Evolutionary conservation across 2,888 invertebrate genomes (phyloP).

Genomic region (Hydropsyche betteni): DNA sequence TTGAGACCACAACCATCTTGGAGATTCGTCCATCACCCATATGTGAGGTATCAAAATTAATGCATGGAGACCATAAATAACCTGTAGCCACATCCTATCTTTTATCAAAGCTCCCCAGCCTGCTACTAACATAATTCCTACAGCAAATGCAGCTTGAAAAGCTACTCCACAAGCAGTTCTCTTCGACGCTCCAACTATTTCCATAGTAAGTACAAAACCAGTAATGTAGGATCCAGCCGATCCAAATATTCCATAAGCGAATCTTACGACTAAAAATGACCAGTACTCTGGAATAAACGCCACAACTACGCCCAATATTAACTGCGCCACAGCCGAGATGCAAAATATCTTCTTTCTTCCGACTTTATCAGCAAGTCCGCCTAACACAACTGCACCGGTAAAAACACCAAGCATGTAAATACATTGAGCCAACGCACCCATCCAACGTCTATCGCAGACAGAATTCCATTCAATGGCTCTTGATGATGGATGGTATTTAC

Average conservation of each 20-base stretch:
- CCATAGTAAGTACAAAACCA: slow-evolving; percentile 80
- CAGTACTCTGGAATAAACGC: slow-evolving; percentile 83
- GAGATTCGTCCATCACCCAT: slow-evolving; percentile 91
- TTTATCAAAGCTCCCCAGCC: slow-evolving; percentile 83
- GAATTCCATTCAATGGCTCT: slow-evolving; percentile 84
- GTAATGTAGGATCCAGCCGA: slow-evolving; percentile 81
- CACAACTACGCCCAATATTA: slow-evolving; percentile 75
- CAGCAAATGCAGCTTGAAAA: slow-evolving; percentile 81
- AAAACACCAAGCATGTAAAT: slow-evolving; percentile 87
- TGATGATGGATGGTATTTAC: slow-evolving; percentile 76
- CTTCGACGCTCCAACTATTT: slow-evolving; percentile 81
- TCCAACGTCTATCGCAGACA: slow-evolving; percentile 82
- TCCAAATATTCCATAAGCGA: slow-evolving; percentile 82
- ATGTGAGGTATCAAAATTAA: slow-evolving; percentile 79
- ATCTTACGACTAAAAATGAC: slow-evolving; percentile 73
- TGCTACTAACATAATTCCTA: slow-evolving; percentile 83
- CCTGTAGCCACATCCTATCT: slow-evolving; percentile 77
- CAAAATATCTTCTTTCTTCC: slow-evolving; percentile 85
- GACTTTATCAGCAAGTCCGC: slow-evolving; percentile 83
- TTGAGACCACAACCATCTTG: slow-evolving; percentile 88
- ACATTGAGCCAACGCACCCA: slow-evolving; percentile 82
- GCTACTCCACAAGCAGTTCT: slow-evolving; percentile 82
- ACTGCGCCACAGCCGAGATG: slow-evolving; percentile 78
- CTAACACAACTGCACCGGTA: slow-evolving; percentile 81
- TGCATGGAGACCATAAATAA: slow-evolving; percentile 81